Evolutionary conservation across 2,797 vertebrate genomes (phyloP).

Genomic region (Babyrousa celebensis): DNA sequence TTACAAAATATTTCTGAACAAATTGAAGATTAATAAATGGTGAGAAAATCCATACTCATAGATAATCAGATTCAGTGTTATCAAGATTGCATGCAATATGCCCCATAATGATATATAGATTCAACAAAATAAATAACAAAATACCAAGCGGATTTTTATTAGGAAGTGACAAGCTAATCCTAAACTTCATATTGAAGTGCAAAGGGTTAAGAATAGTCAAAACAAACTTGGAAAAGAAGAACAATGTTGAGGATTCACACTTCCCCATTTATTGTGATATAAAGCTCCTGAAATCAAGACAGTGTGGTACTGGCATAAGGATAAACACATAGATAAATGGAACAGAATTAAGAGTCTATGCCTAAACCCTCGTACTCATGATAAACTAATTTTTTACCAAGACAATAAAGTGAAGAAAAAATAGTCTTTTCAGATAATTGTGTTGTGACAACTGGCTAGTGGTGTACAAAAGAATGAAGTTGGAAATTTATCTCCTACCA

Average conservation of each 20-base stretch:
- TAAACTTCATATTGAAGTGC: background rate
- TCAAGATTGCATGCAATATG: background rate
- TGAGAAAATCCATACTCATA: background rate
- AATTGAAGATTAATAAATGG: conserved; percentile 13
- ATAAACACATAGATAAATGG: background rate
- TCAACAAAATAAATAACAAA: background rate
- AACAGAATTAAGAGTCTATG: background rate
- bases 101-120: background rate
- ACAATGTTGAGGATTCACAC: background rate
- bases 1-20: background rate
- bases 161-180: background rate
- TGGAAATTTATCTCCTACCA: background rate
- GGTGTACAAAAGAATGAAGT: background rate
- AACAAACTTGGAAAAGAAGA: background rate
- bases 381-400: conserved; percentile 3
- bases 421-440: background rate
- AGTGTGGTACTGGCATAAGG: too few relatives aligned
- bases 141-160: background rate
- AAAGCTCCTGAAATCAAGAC: background rate
- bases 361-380: background rate
- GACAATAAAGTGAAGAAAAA: background rate
- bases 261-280: background rate
- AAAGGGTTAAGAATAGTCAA: background rate
- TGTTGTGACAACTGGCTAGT: background rate
- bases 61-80: background rate